Evolutionary conservation across 2,888 invertebrate species (phyloP).

Genomic region (Odontocolon sp.): DNA sequence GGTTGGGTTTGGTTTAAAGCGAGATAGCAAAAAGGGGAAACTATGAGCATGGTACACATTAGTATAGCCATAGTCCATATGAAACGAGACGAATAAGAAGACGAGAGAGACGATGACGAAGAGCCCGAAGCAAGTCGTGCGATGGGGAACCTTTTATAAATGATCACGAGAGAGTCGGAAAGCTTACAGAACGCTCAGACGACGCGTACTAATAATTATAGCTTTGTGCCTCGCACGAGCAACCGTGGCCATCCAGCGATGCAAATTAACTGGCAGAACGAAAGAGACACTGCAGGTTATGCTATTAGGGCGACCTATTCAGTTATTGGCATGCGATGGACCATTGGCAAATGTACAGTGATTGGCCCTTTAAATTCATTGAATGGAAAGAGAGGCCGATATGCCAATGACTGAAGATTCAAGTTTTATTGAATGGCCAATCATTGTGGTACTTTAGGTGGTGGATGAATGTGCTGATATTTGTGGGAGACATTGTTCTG

Average conservation of each 20-base stretch:
- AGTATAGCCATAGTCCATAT: conserved; percentile 15
- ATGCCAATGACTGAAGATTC: not conserved
- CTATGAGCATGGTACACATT: not conserved
- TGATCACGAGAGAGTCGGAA: conserved; percentile 71
- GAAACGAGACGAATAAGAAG: conserved; percentile 31
- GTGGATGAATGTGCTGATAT: no score
- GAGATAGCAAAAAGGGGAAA: conserved; percentile 45
- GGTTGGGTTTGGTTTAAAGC: conserved; percentile 42
- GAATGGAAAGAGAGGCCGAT: no score
- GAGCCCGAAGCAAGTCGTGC: conserved; percentile 32
- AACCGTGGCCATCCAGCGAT: conserved; percentile 67
- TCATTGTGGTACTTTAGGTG: no score
- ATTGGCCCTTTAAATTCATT: no score
- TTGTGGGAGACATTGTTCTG: no score
- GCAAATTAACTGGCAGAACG: conserved; percentile 70
- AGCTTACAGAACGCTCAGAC: conserved; percentile 73
- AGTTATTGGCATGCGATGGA: no score
- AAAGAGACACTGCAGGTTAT: conserved; percentile 41
- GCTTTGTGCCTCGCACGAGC: conserved; percentile 73
- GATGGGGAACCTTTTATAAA: conserved; percentile 74
- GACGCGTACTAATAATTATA: conserved; percentile 80
- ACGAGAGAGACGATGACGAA: conserved; percentile 50
- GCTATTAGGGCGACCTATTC: no score
- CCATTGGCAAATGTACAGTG: no score
- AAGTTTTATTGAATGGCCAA: conserved; percentile 30